phyloP scores from a whole-genome alignment of 2,113 vertebrate genomes.

The Amblyornis subalaris region DNA sequence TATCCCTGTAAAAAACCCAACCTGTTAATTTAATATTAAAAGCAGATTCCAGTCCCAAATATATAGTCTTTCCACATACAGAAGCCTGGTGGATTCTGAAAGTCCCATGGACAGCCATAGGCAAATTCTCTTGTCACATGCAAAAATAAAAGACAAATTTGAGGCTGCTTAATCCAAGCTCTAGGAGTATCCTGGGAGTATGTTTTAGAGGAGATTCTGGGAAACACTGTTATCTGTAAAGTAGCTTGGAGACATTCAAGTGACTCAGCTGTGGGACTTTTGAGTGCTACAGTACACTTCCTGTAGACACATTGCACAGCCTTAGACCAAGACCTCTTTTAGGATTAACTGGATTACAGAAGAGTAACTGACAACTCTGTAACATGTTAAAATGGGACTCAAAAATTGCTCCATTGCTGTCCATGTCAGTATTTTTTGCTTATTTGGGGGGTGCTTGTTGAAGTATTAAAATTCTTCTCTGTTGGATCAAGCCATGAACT shows the following conservation, averaged over 20 bases:
- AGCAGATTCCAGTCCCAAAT: neutral
- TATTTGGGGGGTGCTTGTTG: neutral
- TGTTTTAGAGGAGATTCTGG: conserved; percentile 7
- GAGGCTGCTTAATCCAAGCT: conserved; percentile 3
- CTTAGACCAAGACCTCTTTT: neutral
- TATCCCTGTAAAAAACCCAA: neutral
- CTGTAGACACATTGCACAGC: neutral
- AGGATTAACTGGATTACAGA: neutral
- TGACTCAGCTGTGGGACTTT: neutral
- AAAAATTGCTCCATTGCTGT: neutral
- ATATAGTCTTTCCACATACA: neutral
- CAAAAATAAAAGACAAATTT: conserved; percentile 7
- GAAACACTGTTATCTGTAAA: neutral
- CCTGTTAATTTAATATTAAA: neutral
- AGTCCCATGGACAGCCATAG: neutral
- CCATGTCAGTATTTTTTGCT: neutral
- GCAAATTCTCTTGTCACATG: conserved; percentile 5
- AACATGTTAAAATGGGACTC: neutral
- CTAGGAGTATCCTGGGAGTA: neutral
- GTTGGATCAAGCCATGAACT: neutral
- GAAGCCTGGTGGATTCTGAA: neutral
- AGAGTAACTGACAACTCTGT: neutral
- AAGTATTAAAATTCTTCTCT: neutral
- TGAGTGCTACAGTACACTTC: neutral
- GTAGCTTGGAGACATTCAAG: neutral